Base-by-base conservation (phyloP, 2,113 vertebrate species). In the Cynopterus brachyotis region DNA sequence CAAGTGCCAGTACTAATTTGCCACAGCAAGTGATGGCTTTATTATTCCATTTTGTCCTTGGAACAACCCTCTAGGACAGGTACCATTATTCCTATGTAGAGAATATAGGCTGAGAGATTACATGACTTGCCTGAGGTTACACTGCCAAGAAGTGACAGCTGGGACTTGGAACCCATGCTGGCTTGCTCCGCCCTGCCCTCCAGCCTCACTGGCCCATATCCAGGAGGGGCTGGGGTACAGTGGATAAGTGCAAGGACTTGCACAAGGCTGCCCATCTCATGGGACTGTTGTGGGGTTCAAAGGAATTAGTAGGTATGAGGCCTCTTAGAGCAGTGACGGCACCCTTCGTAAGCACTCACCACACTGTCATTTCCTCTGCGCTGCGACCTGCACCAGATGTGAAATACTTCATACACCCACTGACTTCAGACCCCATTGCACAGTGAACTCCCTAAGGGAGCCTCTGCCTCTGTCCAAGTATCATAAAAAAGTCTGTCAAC, bases 331-430 rank as follows among this genome's bases (percentile, higher is more conserved):
- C 42, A 73, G 37, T 19, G 1, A 20, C 16, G 7, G n/a, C 6
- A 0, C 35, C 37, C 57, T 22, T 35, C 8, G 0, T 4, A 32
- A 57, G 78, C 9, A 32, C 47, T 66, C 0, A 0, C 70, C 26
- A 9, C 3, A 5, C 17, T 22, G 35, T 55, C 64, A 28, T 2
- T 78, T 40, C 69, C 40, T 20, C 62, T 57, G 47, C 16, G 9
- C 6, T 50, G 28, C 26, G 66, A 66, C n/a, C 9, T 17, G 22
- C 11, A 64, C 69, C 28, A 73, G 24, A 28, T 0, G 1, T 9
- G 42, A 62, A 32, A 30, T 4, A 57, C 4, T 7, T 45, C 45
- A 19, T 3, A 11, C 2, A 3, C 19, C 26, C 50, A n/a, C 3
- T 22, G 6, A 37, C 50, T 62, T 89, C 30, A 3, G 3, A 19